Base-by-base conservation (phyloP, 2,113 vertebrate genomes). In the Pomatostomus ruficeps region DNA sequence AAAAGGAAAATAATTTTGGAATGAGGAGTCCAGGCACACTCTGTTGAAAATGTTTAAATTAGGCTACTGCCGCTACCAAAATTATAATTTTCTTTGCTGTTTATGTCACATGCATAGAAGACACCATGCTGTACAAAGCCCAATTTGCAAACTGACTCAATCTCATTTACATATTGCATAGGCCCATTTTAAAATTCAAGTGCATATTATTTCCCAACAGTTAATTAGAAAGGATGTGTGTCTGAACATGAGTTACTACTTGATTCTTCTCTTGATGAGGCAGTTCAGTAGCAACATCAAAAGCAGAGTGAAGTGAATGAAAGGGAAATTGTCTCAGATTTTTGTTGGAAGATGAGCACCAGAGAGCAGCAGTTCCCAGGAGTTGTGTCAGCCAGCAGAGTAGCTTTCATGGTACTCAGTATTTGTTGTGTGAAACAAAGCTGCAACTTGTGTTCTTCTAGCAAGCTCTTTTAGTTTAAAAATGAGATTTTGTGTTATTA, bases 301-400 rank as follows among this genome's bases (percentile, higher is more conserved):
- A 83, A 83, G 72, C 66, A 65, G 54, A 35, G 26, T 1, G 5
- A 76, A 43, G 36, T 81, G 70, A 66, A 79, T 38, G 87, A 68
- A 68, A 52, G 54, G 25, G 45, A 86, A 87, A 38, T 36, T 25
- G 42, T 84, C n/a, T 28, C 3, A 2, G 8, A 31, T 33, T 91
- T 88, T 77, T 74, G 23, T 96, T 85, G 77, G 62, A 89, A 94
- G 81, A 91, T 49, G 95, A 84, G 87, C 96, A 95, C 70, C 96
- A 96, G 96, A 65, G 96, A 96, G 95, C 96, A 96, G 96, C 87
- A 96, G 91, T 68, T 96, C 93, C 95, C 89, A 92, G 91, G 93
- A 95, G 46, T 88, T 96, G 86, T 42, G 70, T 89, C 73, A 88
- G 61, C 43, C 67, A 38, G 51, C 76, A 57, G 23, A 88, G 52